phyloP scores from a whole-genome alignment of 1,140 invertebrate species.

The Drosophila funebris region DNA sequence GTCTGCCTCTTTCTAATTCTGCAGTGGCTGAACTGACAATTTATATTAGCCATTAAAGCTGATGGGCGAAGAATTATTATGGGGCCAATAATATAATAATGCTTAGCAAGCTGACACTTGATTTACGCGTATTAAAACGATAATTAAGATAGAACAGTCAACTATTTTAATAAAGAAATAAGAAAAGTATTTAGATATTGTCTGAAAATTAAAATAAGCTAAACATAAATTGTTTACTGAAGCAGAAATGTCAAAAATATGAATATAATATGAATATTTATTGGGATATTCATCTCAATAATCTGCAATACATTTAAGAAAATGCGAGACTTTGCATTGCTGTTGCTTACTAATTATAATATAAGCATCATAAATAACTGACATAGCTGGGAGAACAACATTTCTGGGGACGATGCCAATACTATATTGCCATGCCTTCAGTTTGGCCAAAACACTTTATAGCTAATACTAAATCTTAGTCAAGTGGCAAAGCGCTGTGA shows the following conservation, averaged over 20 bases:
- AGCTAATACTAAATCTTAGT: slow-evolving; percentile 31
- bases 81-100: slow-evolving; percentile 9
- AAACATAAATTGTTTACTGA: not conserved
- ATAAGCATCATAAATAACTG: slow-evolving; percentile 25
- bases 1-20: not conserved
- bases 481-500: slow-evolving; percentile 33
- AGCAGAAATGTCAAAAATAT: not conserved
- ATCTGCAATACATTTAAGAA: not conserved
- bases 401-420: not conserved
- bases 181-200: not conserved
- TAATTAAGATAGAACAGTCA: slow-evolving; percentile 2
- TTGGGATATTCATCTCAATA: not conserved
- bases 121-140: not conserved
- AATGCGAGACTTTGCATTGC: not conserved
- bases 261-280: not conserved
- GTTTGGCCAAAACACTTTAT: slow-evolving; percentile 1
- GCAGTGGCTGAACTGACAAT: not conserved
- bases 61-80: slow-evolving; percentile 4
- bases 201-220: not conserved
- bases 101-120: not conserved
- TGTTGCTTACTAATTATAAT: slow-evolving; percentile 7
- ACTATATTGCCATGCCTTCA: not conserved
- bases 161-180: not conserved
- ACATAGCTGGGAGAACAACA: not conserved
- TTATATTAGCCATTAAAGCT: slow-evolving; percentile 12